Conservation (phyloP, 2,888 invertebrate genomes). For the Melinaea menophilus region DNA sequence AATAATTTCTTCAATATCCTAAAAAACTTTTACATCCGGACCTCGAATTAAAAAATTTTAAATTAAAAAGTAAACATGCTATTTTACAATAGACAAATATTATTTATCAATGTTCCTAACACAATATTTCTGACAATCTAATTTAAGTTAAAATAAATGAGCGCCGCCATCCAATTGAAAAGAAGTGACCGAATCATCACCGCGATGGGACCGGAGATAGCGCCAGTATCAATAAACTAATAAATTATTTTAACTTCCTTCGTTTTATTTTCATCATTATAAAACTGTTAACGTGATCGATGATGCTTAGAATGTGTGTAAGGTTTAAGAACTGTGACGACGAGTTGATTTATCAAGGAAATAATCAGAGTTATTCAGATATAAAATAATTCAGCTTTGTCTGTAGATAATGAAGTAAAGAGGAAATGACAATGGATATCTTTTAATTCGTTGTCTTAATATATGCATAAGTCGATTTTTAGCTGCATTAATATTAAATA, state of each 20-base stretch:
- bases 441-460: too few relatives aligned
- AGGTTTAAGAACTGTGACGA: slow-evolving; percentile 20
- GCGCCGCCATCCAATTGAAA: slow-evolving; percentile 52
- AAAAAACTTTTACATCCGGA: slow-evolving; percentile 15
- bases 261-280: slow-evolving; percentile 61
- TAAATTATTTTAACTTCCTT: slow-evolving; percentile 70
- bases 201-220: slow-evolving; percentile 70
- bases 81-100: not conserved
- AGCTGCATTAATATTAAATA: not conserved
- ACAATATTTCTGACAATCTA: slow-evolving; percentile 33
- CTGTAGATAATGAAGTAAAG: too few relatives aligned
- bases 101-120: slow-evolving; percentile 14
- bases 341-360: slow-evolving; percentile 7
- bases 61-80: slow-evolving; percentile 17
- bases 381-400: too few relatives aligned
- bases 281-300: slow-evolving; percentile 72
- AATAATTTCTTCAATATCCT: slow-evolving; percentile 60
- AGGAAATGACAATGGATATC: too few relatives aligned
- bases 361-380: not conserved
- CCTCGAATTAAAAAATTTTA: slow-evolving; percentile 17
- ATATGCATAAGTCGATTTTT: not conserved
- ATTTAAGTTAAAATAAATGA: slow-evolving; percentile 45
- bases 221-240: slow-evolving; percentile 73
- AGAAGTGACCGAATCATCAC: slow-evolving; percentile 59
- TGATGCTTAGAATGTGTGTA: slow-evolving; percentile 43